Base-by-base conservation (phyloP, 2,113 vertebrate species). In the Xyrauchen texanus region DNA sequence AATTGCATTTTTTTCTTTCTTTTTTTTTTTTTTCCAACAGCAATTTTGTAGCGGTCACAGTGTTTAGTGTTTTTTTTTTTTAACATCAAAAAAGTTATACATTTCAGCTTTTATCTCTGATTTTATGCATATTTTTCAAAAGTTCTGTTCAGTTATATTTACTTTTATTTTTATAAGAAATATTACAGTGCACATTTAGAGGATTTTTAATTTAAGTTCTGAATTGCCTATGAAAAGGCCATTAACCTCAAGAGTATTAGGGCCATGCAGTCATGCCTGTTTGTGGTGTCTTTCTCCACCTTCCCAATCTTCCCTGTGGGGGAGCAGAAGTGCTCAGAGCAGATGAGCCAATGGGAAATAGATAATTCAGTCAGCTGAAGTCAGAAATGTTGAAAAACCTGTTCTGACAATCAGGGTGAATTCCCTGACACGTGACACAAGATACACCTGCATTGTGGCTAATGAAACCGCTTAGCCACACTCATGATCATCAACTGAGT, bases 351-450 rank as follows among this genome's bases (percentile, higher is more conserved):
- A 90, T 90, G 82, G 83, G 81, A 3, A 12, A 8, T 7, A 3
- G 79, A 77, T 77, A 21, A 47, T 65, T 66, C 80, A 76, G 70
- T 81, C 80, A 55, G 11, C 52, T 75, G 74, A 76, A 76, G 74
- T 76, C 52, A 78, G 85, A 86, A 90, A 92, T 90, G 90, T 79
- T 80, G 88, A 72, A 60, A 21, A 87, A 92, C 91, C 89, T 87
- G 91, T 87, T 34, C 0, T 65, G 80, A 60, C 75, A 84, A 81
- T 55, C 81, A 58, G 79, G 70, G 70, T 0, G 84, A 87, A 86
- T 68, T 76, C 45, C 53, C 52, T 80, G n/a, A 83, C 74, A 83
- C 21, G 16, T 16, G 45, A 72, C 69, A 72, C 69, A 60, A 73
- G 66, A 79, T 77, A 74, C 68, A 74, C 68, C 71, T 52, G n/a